Base-by-base conservation (phyloP, 2,797 vertebrate species). In the Prunella strophiata region DNA sequence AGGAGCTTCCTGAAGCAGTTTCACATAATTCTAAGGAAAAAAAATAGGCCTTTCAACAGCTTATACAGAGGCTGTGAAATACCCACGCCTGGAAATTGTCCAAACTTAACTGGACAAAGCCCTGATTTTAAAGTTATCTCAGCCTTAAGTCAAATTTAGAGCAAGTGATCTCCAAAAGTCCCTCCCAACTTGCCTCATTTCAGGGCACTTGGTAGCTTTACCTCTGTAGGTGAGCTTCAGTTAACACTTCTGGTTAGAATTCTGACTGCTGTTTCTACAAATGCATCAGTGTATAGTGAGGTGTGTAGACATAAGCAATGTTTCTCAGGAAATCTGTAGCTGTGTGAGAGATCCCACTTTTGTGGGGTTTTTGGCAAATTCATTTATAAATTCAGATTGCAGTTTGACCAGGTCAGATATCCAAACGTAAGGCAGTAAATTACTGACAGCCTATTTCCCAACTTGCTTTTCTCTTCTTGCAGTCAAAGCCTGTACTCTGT, bases 401-500 rank as follows among this genome's bases (percentile, higher is more conserved):
- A 16, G 38, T 45, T 54, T 47, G 36, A 34, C 20, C 9, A n/a
- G 25, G 2, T 79, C 45, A 40, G 34, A 20, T 47, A 42, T 0
- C 38, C 61, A 54, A 22, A 55, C 18, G 17, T 2, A 38, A 78
- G 4, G 25, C 67, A 89, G 6, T 12, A 61, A 81, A 74, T 52
- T 40, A 10, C 2, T 65, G 10, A n/a, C 59, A 75, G 16, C 23
- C 19, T 43, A 0, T 71, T 89, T 88, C 52, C 30, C 74, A 85
- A n/a, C 72, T 23, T 80, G 10, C 25, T 3, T n/a, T 93, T 80
- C 20, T 89, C 11, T 63, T 74, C 55, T 93, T 91, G 32, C 98
- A 99, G 99, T 98, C 98, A 19, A 99, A 98, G 96, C 99, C 99
- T 54, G 98, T 96, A 22, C 98, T 97, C 79, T 99, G 98, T 85